phyloP scores from a whole-genome alignment of 2,113 vertebrate genomes.

The Geococcyx californianus region DNA sequence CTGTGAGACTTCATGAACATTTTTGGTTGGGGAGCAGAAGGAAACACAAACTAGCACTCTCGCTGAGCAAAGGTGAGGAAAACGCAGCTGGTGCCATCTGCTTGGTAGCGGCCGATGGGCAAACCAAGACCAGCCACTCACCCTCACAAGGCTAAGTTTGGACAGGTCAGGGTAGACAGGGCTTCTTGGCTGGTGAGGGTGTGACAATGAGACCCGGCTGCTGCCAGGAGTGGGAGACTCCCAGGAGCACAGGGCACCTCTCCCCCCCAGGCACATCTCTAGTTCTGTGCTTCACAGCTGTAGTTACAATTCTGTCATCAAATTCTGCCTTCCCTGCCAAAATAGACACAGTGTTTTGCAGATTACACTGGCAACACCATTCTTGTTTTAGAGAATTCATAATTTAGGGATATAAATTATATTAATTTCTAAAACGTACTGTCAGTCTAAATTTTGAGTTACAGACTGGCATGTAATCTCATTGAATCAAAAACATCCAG shows the following conservation, averaged over 20 bases:
- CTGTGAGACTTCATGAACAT: not conserved
- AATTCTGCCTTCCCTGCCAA: not conserved
- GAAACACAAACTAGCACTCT: not conserved
- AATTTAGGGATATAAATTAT: not conserved
- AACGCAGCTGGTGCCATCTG: not conserved
- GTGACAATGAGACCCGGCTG: not conserved
- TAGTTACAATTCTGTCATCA: not conserved
- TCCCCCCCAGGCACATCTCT: not conserved
- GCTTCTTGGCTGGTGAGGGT: not conserved
- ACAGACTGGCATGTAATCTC: not conserved
- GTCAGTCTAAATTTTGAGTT: not conserved
- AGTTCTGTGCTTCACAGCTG: not conserved
- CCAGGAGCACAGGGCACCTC: not conserved
- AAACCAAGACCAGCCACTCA: not conserved
- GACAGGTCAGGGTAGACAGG: not conserved
- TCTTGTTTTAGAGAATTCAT: not conserved
- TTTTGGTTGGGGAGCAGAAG: not conserved
- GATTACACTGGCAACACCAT: not conserved
- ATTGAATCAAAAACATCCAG: not conserved
- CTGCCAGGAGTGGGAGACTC: not conserved
- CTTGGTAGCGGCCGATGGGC: not conserved
- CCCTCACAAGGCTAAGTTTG: not conserved
- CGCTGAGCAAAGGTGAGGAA: conserved; percentile 7
- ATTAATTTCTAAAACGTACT: not conserved
- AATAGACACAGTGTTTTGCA: not conserved